phyloP scores from a whole-genome alignment of 2,113 vertebrate genomes.

The Syrmaticus mikado region DNA sequence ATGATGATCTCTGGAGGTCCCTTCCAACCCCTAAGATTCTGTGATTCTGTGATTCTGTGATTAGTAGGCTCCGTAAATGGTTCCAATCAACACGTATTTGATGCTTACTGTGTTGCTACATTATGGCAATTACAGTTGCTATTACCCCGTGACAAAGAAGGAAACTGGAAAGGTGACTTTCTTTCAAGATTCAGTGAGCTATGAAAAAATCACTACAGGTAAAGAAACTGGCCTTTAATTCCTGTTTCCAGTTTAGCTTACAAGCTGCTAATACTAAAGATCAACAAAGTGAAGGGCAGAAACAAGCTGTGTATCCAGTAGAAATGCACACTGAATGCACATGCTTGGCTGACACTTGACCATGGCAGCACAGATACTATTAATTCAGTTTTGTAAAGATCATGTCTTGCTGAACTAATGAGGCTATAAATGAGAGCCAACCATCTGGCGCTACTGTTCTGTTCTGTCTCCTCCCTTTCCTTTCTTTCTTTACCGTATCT shows the following conservation, averaged over 20 bases:
- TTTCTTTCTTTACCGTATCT: neutral
- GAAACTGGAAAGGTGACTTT: neutral
- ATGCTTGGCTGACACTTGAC: neutral
- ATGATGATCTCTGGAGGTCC: too few species aligned
- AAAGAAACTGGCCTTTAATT: slow-evolving; percentile 1
- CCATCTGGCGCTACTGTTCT: neutral
- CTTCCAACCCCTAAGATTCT: too few species aligned
- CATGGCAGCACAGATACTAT: neutral
- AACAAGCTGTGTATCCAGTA: neutral
- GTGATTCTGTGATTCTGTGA: too few species aligned
- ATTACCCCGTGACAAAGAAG: neutral
- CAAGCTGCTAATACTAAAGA: neutral
- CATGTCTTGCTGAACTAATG: neutral
- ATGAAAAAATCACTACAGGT: neutral
- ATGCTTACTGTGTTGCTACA: neutral
- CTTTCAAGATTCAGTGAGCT: neutral
- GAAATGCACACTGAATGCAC: neutral
- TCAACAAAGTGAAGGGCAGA: neutral
- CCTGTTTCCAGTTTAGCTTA: neutral
- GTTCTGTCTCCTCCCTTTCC: neutral
- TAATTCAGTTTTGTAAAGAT: neutral
- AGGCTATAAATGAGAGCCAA: neutral
- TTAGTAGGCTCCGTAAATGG: neutral
- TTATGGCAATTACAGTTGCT: neutral
- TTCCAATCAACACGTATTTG: neutral